Evolutionary conservation across 2,797 vertebrate species (phyloP), one percentile per base, ranked within the genome.

Genomic region (Rhyacichthys aspro): DNA sequence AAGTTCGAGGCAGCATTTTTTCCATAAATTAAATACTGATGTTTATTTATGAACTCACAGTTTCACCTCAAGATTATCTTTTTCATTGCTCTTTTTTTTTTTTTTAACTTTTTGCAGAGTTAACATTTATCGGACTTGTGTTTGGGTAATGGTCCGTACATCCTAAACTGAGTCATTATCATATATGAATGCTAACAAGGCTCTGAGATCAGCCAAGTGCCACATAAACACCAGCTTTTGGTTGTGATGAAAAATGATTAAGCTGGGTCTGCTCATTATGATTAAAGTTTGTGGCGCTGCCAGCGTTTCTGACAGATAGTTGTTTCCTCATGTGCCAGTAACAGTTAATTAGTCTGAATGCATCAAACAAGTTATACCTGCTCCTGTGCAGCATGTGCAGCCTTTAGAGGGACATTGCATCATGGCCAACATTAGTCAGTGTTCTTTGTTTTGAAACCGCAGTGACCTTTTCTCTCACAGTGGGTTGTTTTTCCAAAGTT

Each of bases 181-280:
- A 74, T 83, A 70, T 65, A 74, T 70, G 72, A 68, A 77, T 80
- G 70, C 70, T 79, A 79, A 83, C 64, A 58, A 74, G 63, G 66
- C 67, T 76, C 70, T 62, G 62, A 70, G 41, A 41, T 52, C 17
- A 9, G 15, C 73, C 55, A 58, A 38, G 68, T 55, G 55, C 68
- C 53, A 58, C 54, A 65, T 28, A 6, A 28, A 28, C 23, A 28
- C 3, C 23, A 28, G 23, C 7, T 8, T n/a, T 9, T 61, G 39
- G 55, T 54, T 44, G 5, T 2, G 19, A 23, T 23, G 19, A n/a
- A n/a, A n/a, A n/a, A 23, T 23, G 19, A 23, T 23, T 23, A 23
- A 23, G 5, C 19, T 23, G 19, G 19, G 19, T 23, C 19, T 23
- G 19, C 5, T 23, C 19, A 23, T 23, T 23, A 23, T 2, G 19